phyloP scores from a whole-genome alignment of 2,888 invertebrate genomes.

The Andricus quercusramuli region DNA sequence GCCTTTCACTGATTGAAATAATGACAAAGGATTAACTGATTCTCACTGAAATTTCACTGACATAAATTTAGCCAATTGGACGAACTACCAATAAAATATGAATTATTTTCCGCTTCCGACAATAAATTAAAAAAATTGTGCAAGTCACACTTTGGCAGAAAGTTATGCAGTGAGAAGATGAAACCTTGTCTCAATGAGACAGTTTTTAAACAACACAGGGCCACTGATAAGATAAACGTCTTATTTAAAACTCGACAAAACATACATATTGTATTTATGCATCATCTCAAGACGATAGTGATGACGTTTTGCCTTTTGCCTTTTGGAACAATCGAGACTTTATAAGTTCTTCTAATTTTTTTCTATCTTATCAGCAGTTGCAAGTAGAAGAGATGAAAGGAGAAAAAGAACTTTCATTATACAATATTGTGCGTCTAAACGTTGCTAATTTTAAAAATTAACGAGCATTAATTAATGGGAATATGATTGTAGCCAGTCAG shows the following conservation, averaged over 20 bases:
- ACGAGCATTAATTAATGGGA: no score
- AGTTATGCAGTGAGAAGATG: background rate
- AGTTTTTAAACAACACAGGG: conserved; percentile 19
- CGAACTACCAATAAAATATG: background rate
- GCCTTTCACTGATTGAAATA: background rate
- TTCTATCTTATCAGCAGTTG: background rate
- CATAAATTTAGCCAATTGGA: background rate
- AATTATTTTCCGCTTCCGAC: background rate
- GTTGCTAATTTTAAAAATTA: background rate
- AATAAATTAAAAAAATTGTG: background rate
- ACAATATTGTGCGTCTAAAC: background rate
- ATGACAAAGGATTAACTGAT: background rate
- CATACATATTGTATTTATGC: conserved; percentile 38
- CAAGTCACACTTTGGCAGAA: background rate
- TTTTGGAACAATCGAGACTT: conserved; percentile 28
- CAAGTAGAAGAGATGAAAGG: background rate
- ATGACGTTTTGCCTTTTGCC: conserved; percentile 19
- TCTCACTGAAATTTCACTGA: background rate
- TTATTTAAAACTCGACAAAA: conserved; percentile 26
- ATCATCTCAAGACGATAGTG: conserved; percentile 40
- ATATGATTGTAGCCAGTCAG: no score
- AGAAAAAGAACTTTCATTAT: background rate
- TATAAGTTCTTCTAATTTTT: background rate
- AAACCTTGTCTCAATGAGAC: conserved; percentile 4
- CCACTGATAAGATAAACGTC: conserved; percentile 29